Conservation (phyloP, 2,888 invertebrate species). For the Scrobipalpa costella region DNA sequence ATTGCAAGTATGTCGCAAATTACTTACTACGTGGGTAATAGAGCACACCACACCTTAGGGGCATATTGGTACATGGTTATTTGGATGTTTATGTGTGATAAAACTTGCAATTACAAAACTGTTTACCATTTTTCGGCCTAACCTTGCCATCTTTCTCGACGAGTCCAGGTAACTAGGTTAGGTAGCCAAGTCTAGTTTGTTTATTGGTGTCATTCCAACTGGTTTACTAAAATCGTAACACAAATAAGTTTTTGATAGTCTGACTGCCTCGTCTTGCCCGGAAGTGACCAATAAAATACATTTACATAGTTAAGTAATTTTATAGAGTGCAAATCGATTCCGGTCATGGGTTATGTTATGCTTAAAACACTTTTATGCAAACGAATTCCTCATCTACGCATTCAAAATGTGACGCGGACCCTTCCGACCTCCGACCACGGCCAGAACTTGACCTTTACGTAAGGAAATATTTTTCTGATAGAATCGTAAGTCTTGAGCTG, state of each 20-base stretch:
- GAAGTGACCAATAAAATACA: not conserved
- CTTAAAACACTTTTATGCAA: not conserved
- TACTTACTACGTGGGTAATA: not conserved
- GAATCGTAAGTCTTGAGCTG: constrained; percentile 12
- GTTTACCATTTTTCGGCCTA: not conserved
- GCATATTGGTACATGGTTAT: constrained; percentile 1
- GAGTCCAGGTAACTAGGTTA: not conserved
- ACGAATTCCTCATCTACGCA: not conserved
- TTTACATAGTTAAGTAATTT: constrained; percentile 6
- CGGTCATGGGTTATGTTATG: not conserved
- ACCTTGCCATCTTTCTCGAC: not conserved
- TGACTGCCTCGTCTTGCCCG: not conserved
- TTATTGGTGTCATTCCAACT: not conserved
- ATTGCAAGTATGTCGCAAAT: constrained; percentile 10
- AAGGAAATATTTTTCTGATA: constrained; percentile 20
- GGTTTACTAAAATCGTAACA: not conserved
- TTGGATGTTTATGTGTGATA: not conserved
- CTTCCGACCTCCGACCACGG: constrained; percentile 21
- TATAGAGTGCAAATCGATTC: constrained; percentile 12
- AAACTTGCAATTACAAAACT: not conserved
- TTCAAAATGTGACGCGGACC: constrained; percentile 12
- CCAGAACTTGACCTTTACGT: constrained; percentile 28
- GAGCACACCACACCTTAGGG: constrained; percentile 2
- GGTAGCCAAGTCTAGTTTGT: not conserved
- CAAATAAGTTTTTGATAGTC: not conserved